Conservation (phyloP, 2,888 invertebrate species). For the Melanostoma scalare region DNA sequence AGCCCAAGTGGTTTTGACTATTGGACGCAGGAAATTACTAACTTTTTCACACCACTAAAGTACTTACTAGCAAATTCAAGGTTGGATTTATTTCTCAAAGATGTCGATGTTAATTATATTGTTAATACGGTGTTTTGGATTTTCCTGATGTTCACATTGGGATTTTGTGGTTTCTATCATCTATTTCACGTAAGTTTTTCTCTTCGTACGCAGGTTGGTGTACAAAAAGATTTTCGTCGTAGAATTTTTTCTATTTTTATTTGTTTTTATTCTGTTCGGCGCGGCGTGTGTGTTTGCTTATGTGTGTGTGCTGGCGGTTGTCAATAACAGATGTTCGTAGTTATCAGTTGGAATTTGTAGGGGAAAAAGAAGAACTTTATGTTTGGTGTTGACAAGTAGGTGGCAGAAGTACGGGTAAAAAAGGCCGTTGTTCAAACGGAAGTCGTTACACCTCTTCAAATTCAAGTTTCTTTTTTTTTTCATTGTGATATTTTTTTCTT, state of each 20-base stretch:
- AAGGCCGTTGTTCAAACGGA: no score
- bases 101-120: conserved; percentile 80
- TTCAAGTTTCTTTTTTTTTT: no score
- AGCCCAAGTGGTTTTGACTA: conserved; percentile 76
- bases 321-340: conserved; percentile 4
- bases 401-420: neutral
- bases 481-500: no score
- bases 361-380: no score
- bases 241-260: conserved; percentile 44
- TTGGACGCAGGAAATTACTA: conserved; percentile 80
- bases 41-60: conserved; percentile 80
- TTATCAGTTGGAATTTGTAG: neutral
- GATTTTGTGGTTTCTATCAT: conserved; percentile 79
- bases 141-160: conserved; percentile 78
- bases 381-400: neutral
- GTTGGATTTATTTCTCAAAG: conserved; percentile 79
- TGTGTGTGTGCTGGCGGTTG: neutral
- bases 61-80: conserved; percentile 79
- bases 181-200: conserved; percentile 79
- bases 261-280: conserved; percentile 36
- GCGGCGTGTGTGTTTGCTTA: neutral
- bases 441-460: no score
- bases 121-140: conserved; percentile 81
- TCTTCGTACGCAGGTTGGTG: no score
- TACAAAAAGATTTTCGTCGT: conserved; percentile 11